These are phyloP conservation scores for Atta colombica DNA, from an alignment of 1,140 invertebrate genomes.

Conservation along the genomic window DNA sequence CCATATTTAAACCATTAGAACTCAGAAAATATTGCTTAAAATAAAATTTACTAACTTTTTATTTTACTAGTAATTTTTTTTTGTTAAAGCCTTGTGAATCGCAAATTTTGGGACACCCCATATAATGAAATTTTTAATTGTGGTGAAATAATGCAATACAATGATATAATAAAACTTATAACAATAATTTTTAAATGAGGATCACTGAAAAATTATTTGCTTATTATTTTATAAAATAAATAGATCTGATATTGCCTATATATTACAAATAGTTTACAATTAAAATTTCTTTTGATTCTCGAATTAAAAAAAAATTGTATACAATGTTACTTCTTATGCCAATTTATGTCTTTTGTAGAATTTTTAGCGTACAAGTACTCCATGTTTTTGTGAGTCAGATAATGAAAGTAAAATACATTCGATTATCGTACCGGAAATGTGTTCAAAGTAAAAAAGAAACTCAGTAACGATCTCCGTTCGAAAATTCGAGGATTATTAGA, in stretches of 20 bases:
- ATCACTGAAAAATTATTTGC: not conserved
- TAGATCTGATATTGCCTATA: not conserved
- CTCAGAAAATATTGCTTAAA: too few relatives aligned
- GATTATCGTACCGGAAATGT: conserved; percentile 25
- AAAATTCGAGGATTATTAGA: conserved; percentile 43
- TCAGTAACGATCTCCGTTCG: conserved; percentile 34
- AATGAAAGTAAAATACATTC: conserved; percentile 41
- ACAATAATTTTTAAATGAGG: not conserved
- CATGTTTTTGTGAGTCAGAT: conserved; percentile 41
- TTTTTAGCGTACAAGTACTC: not conserved
- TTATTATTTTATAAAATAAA: conserved; percentile 14
- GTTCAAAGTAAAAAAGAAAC: conserved; percentile 39
- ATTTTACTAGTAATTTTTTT: too few relatives aligned
- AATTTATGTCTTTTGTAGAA: not conserved
- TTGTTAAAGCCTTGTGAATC: too few relatives aligned
- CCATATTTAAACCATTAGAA: too few relatives aligned
- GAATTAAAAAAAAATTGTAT: not conserved
- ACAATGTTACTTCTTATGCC: not conserved
- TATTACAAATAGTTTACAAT: not conserved
- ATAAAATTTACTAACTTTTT: too few relatives aligned
- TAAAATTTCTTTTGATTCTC: not conserved
- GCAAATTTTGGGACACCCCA: too few relatives aligned
- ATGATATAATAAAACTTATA: not conserved
- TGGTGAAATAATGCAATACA: not conserved
- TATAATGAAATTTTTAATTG: not conserved